A percentile compares a stretch with the other conserved stretches of the same genome.
Conservation (phyloP, 2,888 invertebrate species). For the Agonopterix alstromeriana region DNA sequence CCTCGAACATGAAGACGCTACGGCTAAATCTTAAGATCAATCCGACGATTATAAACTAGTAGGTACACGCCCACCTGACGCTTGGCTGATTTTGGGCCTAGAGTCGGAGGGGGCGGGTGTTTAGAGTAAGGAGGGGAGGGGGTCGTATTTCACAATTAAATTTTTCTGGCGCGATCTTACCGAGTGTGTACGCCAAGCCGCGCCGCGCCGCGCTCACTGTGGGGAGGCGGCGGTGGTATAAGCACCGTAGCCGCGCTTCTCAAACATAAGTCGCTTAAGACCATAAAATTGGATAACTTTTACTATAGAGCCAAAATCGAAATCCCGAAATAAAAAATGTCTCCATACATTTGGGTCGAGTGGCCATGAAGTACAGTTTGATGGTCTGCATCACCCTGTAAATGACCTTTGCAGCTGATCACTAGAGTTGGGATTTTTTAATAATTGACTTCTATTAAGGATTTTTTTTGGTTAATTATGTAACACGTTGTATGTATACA, state of each 20-base stretch:
- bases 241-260: neutral
- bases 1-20: slow-evolving; percentile 15
- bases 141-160: slow-evolving; percentile 71
- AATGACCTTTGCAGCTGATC: no score
- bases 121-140: slow-evolving; percentile 12
- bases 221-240: neutral
- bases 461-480: no score
- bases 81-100: slow-evolving; percentile 4
- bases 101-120: slow-evolving; percentile 16
- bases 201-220: slow-evolving; percentile 36
- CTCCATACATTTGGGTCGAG: no score
- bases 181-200: slow-evolving; percentile 57
- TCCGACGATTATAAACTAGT: slow-evolving; percentile 12
- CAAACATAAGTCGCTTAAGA: neutral
- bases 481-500: no score
- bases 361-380: no score
- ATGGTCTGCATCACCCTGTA: no score
- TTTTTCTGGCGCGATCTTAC: slow-evolving; percentile 67
- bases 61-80: slow-evolving; percentile 25
- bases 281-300: no score
- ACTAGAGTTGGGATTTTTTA: no score
- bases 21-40: slow-evolving; percentile 13
- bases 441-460: no score
- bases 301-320: no score
- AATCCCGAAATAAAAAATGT: no score